Evolutionary conservation across 2,113 vertebrate species (phyloP), one percentile per base, ranked within the genome.

Genomic region (Lota lota): DNA sequence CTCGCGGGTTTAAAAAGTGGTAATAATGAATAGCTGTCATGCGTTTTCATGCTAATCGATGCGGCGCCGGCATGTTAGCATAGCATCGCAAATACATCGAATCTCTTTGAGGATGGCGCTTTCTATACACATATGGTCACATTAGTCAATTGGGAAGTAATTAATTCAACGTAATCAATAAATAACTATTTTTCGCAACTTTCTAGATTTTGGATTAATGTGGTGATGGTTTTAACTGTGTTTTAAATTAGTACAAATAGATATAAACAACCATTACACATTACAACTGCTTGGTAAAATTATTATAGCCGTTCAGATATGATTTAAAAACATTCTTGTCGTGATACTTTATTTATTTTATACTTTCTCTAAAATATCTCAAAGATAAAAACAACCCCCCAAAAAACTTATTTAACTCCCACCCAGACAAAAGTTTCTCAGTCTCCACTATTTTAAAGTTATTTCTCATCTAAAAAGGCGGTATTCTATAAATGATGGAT

Each of bases 11-110:
- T 61, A 36, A 63, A 47, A 50, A 24, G 24, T 4, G 33, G 70
- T 61, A 21, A 75, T 69, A 77, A 70, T 75, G 66, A 69, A 71
- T 19, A 69, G 33, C 68, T 20, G 66, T 61, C 66, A 51, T 58
- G 28, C 33, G 22, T 8, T 22, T 20, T 22, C 16, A 70, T 74
- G 71, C 64, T 70, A 70, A 74, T 78, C 58, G 60, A 70, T 64
- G 53, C 36, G 17, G 47, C 59, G 59, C 11, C 17, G 36, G 16
- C 15, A 1, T 21, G 22, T 17, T 10, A 18, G 4, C 7, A 19
- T 20, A 5, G 40, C 40, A 22, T 10, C 22, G 8, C 1, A 63
- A 16, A 61, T 28, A 67, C 54, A 61, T 24, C 19, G 36, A 67
- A 18, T 22, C 20, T 28, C 36, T 58, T 60, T 61, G 68, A 74